Conservation (phyloP, 1,140 invertebrate genomes). For the Cyphomyrmex costatus region DNA sequence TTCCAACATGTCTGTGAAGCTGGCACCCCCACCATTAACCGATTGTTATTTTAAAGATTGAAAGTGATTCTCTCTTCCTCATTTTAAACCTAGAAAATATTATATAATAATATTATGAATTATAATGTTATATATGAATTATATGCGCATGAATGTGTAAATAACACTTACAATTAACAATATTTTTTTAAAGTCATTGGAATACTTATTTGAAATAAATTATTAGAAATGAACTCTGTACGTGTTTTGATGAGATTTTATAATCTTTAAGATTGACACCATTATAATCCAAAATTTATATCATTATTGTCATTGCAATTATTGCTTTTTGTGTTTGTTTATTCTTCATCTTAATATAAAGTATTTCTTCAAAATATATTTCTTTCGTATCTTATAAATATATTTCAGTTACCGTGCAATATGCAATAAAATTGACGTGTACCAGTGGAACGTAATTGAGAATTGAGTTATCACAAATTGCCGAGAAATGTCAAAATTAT, state of each 20-base stretch:
- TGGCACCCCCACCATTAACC: too few relatives aligned
- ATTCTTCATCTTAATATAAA: neutral
- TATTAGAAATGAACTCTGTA: neutral
- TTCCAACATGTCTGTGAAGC: too few relatives aligned
- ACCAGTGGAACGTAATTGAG: neutral
- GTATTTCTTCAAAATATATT: neutral
- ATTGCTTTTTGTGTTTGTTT: neutral
- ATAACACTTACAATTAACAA: neutral
- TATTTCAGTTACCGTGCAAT: neutral
- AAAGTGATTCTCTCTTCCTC: too few relatives aligned
- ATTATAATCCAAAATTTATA: neutral
- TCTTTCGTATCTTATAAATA: neutral
- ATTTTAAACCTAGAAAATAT: neutral
- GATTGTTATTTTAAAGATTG: neutral
- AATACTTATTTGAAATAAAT: neutral
- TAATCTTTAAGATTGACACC: neutral
- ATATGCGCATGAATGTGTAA: neutral
- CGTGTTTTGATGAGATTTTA: neutral
- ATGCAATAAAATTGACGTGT: neutral
- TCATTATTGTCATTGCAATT: neutral
- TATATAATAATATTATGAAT: neutral
- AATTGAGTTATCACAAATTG: constrained; percentile 9
- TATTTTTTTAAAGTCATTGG: neutral
- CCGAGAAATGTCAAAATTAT: neutral
- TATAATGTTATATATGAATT: neutral